Evolutionary conservation across 2,888 invertebrate genomes (phyloP), one percentile per base, ranked within the genome.

Genomic region (Eilema sororculum): DNA sequence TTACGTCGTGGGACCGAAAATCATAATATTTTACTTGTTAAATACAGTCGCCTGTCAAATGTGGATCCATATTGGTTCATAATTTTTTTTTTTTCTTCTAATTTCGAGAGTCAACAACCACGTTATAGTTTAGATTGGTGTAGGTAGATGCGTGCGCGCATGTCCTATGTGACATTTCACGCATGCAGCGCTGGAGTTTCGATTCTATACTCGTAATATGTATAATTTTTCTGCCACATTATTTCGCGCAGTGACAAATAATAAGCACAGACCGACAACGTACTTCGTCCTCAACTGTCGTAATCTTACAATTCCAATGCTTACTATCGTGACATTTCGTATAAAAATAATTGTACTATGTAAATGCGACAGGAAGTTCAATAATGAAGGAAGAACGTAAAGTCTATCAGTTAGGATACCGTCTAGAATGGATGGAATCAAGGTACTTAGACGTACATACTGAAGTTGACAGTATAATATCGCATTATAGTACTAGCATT

Each of bases 331-430:
- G 59, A 63, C 30, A 16, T 68, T 62, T 61, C 33, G 10, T 41
- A 37, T 75, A 69, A 80, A 73, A 73, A 64, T 74, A 77, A 76
- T 79, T 79, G 79, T 81, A 80, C 79, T 77, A 65, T 68, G 25
- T 71, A 71, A 77, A 81, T 72, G 74, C 74, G 79, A 76, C 69
- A 67, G 61, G 67, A 78, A 81, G 70, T 67, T 58, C 37, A 30
- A n/a, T 24, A 60, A 28, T 59, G 13, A 57, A 22, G 60, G 71
- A 68, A 69, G 73, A 75, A 75, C 62, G 58, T 64, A 65, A 52
- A 61, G 37, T 56, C 33, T 41, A 46, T 46, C 41, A 46, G 24
- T 24, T 56, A 20, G 46, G 61, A 25, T 62, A 62, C 28, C 57
- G 57, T 65, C 65, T 63, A 64, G 52, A 60, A 60, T 71, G 71